These are phyloP conservation scores for Homalodisca vitripennis DNA, from an alignment of 1,140 invertebrate species.

Conservation along the genomic window DNA sequence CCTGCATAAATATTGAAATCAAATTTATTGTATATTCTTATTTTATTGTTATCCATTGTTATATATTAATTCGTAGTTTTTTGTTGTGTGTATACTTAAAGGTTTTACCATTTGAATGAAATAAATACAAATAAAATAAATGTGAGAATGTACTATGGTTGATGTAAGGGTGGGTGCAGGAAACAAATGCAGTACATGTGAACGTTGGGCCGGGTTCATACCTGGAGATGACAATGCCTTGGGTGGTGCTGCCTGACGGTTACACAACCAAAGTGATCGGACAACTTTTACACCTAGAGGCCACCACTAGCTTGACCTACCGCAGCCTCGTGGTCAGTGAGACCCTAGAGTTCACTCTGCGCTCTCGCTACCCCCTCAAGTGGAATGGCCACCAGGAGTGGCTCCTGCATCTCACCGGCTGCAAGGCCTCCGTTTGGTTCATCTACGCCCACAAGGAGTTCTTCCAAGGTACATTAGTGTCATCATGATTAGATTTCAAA, in stretches of 20 bases:
- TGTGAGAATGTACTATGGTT: too few relatives aligned
- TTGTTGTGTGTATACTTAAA: too few relatives aligned
- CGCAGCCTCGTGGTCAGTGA: conserved; percentile 90
- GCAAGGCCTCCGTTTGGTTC: conserved; percentile 88
- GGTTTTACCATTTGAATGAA: too few relatives aligned
- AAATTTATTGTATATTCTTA: too few relatives aligned
- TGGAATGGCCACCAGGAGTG: conserved; percentile 97
- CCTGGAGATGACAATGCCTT: conserved; percentile 93
- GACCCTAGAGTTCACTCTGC: conserved; percentile 88
- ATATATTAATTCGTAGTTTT: too few relatives aligned
- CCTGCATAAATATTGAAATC: too few relatives aligned
- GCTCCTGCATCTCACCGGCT: conserved; percentile 85
- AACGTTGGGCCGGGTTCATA: conserved; percentile 92
- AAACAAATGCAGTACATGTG: conserved; percentile 95
- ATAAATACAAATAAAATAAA: too few relatives aligned
- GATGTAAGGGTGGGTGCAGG: too few relatives aligned
- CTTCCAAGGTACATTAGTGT: conserved; percentile 72
- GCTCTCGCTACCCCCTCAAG: conserved; percentile 79
- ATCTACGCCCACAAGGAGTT: conserved; percentile 95
- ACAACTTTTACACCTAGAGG: conserved; percentile 89
- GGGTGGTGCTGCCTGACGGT: conserved; percentile 81
- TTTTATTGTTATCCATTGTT: too few relatives aligned
- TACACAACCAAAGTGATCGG: conserved; percentile 90
- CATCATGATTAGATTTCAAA: too few relatives aligned
- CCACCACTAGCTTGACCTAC: conserved; percentile 91